These are phyloP conservation scores for Drosophila suzukii DNA, from an alignment of 1,140 invertebrate species.

Conservation along the genomic window DNA sequence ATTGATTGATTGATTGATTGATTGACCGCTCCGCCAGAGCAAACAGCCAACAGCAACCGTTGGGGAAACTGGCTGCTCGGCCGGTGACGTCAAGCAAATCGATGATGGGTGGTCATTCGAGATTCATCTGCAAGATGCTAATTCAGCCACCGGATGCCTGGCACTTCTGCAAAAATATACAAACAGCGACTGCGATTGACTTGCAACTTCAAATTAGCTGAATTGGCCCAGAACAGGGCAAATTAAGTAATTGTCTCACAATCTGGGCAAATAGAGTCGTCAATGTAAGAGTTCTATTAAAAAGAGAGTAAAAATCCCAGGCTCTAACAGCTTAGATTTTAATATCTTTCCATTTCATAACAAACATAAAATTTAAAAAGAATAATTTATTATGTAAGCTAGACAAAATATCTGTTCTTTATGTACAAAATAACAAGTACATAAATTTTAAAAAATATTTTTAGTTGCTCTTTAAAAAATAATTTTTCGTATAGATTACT, in stretches of 20 bases:
- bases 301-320: no score
- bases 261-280: constrained; percentile 1
- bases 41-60: not conserved
- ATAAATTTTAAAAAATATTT: no score
- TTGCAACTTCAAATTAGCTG: constrained; percentile 8
- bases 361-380: no score
- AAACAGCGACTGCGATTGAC: not conserved
- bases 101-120: constrained; percentile 16
- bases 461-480: not conserved
- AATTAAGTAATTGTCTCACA: constrained; percentile 1
- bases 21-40: constrained; percentile 46
- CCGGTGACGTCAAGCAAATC: constrained; percentile 40
- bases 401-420: no score
- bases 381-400: no score
- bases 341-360: no score
- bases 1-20: constrained; percentile 71
- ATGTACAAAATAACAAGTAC: no score
- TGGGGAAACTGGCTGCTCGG: constrained; percentile 8
- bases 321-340: no score
- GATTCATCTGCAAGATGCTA: constrained; percentile 1
- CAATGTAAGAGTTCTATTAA: not conserved
- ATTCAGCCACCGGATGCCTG: not conserved
- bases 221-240: not conserved
- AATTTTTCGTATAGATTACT: not conserved
- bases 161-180: not conserved